phyloP scores from a whole-genome alignment of 2,113 vertebrate species.

The Syngnathus scovelli region DNA sequence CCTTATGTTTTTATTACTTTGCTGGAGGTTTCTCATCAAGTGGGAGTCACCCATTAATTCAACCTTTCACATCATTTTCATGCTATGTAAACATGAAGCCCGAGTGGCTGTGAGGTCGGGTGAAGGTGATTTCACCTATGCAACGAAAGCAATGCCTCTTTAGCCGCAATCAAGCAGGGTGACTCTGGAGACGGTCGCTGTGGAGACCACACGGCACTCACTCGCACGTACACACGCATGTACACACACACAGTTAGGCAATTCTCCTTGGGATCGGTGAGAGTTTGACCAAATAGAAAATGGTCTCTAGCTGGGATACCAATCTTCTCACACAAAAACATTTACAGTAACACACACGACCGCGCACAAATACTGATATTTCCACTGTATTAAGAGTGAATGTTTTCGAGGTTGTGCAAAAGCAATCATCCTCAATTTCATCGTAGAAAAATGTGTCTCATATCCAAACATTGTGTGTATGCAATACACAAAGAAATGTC shows the following conservation, averaged over 20 bases:
- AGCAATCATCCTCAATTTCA: slow-evolving; percentile 21
- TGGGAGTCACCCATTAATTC: background rate
- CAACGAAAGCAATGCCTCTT: slow-evolving; percentile 13
- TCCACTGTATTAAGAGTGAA: slow-evolving; percentile 8
- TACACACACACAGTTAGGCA: background rate
- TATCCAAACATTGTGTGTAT: slow-evolving; percentile 18
- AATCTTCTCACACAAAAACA: slow-evolving; percentile 12
- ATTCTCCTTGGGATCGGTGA: slow-evolving; percentile 30
- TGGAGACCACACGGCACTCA: slow-evolving; percentile 19
- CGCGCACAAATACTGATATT: slow-evolving; percentile 11
- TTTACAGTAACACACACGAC: slow-evolving; percentile 3
- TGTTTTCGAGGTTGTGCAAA: slow-evolving; percentile 31
- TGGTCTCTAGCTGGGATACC: slow-evolving; percentile 19
- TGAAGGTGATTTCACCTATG: slow-evolving; percentile 25
- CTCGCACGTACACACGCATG: background rate
- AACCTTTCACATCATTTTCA: background rate
- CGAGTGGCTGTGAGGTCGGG: slow-evolving; percentile 4
- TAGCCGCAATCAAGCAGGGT: slow-evolving; percentile 30
- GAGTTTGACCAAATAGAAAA: slow-evolving; percentile 37
- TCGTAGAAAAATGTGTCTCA: slow-evolving; percentile 28
- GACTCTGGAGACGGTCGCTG: slow-evolving; percentile 26
- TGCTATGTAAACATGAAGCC: background rate
- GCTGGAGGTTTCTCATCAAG: background rate
- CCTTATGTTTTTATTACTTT: no score
- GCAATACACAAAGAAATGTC: background rate